These are phyloP conservation scores for Aix galericulata DNA, from an alignment of 2,113 vertebrate species.

Conservation along the genomic window DNA sequence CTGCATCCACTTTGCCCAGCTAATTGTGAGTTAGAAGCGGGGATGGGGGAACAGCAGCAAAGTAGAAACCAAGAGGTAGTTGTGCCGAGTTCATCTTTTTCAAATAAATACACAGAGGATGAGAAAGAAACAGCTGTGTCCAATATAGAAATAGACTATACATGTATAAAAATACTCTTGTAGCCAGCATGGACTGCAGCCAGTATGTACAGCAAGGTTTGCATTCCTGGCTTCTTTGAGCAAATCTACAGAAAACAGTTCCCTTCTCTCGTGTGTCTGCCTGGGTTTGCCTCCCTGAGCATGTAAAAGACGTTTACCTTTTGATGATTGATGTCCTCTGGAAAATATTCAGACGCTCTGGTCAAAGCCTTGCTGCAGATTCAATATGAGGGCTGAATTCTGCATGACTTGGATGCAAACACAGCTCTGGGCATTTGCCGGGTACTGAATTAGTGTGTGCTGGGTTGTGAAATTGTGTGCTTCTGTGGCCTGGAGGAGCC, in stretches of 20 bases:
- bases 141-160: background rate
- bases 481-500: background rate
- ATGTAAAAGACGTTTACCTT: background rate
- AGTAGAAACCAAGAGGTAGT: background rate
- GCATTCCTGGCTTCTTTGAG: background rate
- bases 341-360: background rate
- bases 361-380: background rate
- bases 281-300: background rate
- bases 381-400: background rate
- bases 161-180: background rate
- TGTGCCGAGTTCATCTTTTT: background rate
- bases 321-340: background rate
- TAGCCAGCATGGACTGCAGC: background rate
- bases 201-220: background rate
- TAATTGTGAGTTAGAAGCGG: background rate
- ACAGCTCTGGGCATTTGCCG: background rate
- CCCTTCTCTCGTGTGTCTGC: background rate
- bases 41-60: background rate
- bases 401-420: background rate
- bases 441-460: background rate
- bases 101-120: background rate
- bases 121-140: background rate
- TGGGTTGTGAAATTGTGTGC: background rate
- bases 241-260: background rate
- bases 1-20: background rate